A percentile compares a stretch with the other conserved stretches of the same genome.
Evolutionary conservation across 1,140 invertebrate species (phyloP).

Genomic region (Leptinotarsa texana): DNA sequence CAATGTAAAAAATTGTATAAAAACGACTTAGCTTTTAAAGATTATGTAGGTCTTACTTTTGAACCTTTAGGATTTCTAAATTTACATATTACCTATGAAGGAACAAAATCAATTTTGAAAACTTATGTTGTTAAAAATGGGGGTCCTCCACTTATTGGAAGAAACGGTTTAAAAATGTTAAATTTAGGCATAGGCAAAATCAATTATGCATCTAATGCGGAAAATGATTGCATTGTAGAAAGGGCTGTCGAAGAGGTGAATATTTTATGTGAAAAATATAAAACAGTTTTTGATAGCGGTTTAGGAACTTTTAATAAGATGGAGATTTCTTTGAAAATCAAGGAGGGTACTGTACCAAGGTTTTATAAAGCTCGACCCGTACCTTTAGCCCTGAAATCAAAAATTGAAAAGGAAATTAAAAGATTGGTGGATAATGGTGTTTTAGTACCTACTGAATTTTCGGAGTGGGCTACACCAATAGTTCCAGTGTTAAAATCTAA

Average conservation of each 20-base stretch:
- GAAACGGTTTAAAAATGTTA: constrained; percentile 18
- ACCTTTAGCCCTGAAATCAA: too few species aligned
- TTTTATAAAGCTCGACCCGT: too few species aligned
- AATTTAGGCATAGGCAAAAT: constrained; percentile 28
- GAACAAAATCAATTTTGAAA: constrained; percentile 11
- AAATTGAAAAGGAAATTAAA: not conserved
- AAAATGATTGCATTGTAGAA: constrained; percentile 36
- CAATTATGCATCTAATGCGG: not conserved
- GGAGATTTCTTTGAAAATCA: constrained; percentile 31
- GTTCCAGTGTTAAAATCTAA: constrained; percentile 49
- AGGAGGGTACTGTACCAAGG: not conserved
- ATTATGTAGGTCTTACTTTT: constrained; percentile 30
- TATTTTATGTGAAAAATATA: constrained; percentile 5
- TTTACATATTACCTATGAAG: constrained; percentile 23
- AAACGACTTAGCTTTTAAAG: constrained; percentile 29
- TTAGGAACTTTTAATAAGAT: constrained; percentile 35
- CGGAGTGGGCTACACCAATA: constrained; percentile 23
- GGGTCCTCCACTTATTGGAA: constrained; percentile 20
- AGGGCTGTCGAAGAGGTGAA: constrained; percentile 11
- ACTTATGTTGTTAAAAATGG: constrained; percentile 28
- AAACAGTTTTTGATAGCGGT: constrained; percentile 5
- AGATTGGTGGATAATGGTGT: constrained; percentile 9
- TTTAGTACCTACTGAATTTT: not conserved
- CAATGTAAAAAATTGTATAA: constrained; percentile 21
- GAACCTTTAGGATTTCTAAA: constrained; percentile 27